Base-by-base conservation (phyloP, 2,797 vertebrate genomes). In the Furcifer pardalis region DNA sequence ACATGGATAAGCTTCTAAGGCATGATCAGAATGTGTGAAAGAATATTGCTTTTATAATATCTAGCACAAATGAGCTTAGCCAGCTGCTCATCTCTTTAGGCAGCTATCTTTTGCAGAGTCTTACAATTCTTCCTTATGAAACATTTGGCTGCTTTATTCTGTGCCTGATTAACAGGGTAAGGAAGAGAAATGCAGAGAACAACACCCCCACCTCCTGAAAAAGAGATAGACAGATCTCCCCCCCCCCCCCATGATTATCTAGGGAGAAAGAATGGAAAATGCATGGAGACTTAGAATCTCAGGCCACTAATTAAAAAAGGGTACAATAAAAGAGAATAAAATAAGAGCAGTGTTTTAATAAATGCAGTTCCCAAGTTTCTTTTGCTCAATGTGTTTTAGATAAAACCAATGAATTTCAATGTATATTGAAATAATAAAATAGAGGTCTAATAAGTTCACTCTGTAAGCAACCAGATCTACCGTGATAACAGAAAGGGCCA, bases 401-500 rank as follows among this genome's bases (percentile, higher is more conserved):
- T 89, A 91, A 91, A 86, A 4, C 7, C 3, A 66, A 76, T 91
- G 49, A 5, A 91, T 91, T 90, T 79, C 87, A 84, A 88, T 87
- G 69, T 30, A 90, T 71, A 73, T 78, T 65, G 5, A 35, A 92
- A 87, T n/a, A 15, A 89, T 82, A 81, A 91, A 89, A 86, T 77
- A 80, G 66, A 37, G 7, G 4, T 42, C 59, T 90, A 89, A 80
- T 76, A 84, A 88, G 59, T 69, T 84, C 40, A 79, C 88, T 94
- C 77, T 73, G 83, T 81, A 90, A 91, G 82, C 44, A 92, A 77
- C 69, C 13, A 52, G 40, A 90, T 87, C 75, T 84, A 86, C 87
- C 15, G 17, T 80, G 85, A 92, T 90, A 93, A 92, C 87, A 71
- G 82, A 89, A 93, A 84, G 91, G 86, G 82, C 87, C 91, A 88